phyloP scores from a whole-genome alignment of 2,888 invertebrate species.

The Girardia tigrina region DNA sequence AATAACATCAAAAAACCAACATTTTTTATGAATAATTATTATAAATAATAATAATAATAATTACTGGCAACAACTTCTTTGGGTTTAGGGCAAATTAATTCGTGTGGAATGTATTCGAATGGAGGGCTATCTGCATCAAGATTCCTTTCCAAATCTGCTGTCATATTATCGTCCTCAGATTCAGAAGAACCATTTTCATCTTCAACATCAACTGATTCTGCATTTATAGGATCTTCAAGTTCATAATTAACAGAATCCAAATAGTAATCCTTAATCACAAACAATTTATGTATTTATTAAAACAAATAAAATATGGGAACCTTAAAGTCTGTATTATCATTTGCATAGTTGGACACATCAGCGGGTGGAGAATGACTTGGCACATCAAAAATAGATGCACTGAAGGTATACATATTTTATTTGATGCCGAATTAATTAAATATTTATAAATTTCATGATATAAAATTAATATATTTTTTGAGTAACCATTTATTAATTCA shows the following conservation, averaged over 20 bases:
- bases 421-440: neutral
- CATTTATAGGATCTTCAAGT: neutral
- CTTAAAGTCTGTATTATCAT: neutral
- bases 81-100: neutral
- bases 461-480: too few species aligned
- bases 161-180: neutral
- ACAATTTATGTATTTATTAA: neutral
- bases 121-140: neutral
- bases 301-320: neutral
- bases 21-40: too few species aligned
- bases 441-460: neutral
- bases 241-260: neutral
- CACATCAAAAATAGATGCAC: neutral
- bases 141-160: neutral
- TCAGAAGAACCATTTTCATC: neutral
- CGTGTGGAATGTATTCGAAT: neutral
- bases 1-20: too few species aligned
- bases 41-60: neutral
- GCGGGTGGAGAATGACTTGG: neutral
- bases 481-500: too few species aligned
- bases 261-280: conserved; percentile 7
- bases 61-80: neutral
- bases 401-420: neutral
- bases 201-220: neutral
- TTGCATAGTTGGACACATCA: neutral